Percentiles rank a stretch among this genome's conserved stretches.
These are phyloP conservation scores for Lophura nycthemera DNA, from an alignment of 2,113 vertebrate genomes.

Conservation along the genomic window DNA sequence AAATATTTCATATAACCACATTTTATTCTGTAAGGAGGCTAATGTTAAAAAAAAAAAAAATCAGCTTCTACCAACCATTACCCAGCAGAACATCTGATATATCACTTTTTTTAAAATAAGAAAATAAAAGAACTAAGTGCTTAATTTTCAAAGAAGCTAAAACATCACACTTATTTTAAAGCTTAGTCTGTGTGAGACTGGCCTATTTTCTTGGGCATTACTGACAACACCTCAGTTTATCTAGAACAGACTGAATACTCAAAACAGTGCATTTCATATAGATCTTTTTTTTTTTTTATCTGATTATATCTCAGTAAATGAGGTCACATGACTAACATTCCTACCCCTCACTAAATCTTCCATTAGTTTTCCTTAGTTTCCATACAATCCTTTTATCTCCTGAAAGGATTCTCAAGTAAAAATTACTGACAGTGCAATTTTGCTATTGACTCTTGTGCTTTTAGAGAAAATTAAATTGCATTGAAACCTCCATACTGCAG, in stretches of 20 bases:
- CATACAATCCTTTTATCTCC: conserved; percentile 55
- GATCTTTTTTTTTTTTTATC: background rate
- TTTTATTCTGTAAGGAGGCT: background rate
- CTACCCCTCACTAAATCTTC: background rate
- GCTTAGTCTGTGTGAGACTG: background rate
- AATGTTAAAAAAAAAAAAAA: background rate
- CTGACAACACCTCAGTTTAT: background rate
- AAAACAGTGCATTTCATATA: background rate
- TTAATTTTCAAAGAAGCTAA: background rate
- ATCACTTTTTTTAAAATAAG: background rate
- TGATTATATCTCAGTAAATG: conserved; percentile 6
- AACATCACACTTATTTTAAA: background rate
- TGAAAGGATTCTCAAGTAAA: conserved; percentile 44
- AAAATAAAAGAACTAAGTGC: background rate
- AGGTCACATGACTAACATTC: conserved; percentile 33
- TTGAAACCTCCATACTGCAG: conserved; percentile 6
- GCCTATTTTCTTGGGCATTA: background rate
- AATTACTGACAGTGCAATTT: conserved; percentile 63
- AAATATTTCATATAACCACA: background rate
- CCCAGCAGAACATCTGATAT: background rate
- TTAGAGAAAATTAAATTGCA: conserved; percentile 76
- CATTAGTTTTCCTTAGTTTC: conserved; percentile 20
- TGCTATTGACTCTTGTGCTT: conserved; percentile 57
- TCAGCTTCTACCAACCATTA: background rate
- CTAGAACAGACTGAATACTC: background rate